Base-by-base conservation (phyloP, 1,140 invertebrate species). In the Drosophila kurseongensis region DNA sequence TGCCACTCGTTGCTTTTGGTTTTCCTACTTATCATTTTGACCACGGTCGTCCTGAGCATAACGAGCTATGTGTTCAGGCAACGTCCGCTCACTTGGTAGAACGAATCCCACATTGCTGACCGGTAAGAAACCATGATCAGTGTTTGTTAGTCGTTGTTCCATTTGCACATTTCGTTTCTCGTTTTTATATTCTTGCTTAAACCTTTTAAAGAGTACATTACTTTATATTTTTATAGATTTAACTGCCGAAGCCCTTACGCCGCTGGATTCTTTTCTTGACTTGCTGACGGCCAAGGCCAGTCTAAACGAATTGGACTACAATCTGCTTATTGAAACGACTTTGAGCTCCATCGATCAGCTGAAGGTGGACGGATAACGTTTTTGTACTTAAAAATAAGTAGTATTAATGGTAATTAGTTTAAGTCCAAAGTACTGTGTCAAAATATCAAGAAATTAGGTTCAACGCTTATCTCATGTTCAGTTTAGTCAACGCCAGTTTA, bases 271-370 rank as follows among this genome's bases (percentile, higher is more conserved):
- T 13, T 97, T 97, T 86, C 92, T 97, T 45, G 96, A 97, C 92
- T 93, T 97, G 41, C 93, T 97, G 18, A 97, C 96, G 1, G 96
- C 96, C 9, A 97, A 97, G 94, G 96, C 96, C 9, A 97, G 95
- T 91, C 94, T 97, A 58, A 95, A 96, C 58, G 96, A 97, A 84
- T 92, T 97, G 76, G 96, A 97, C 92, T 97, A 97, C 90, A 96
- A 96, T 75, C 93, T 97, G 63, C 93, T 97, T 10, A 96, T 97
- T 77, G 96, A 97, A 92, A 96, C 96, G 35, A 97, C 96, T 10
- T 93, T 96, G 56, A 80, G 90, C 44, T 91, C 92, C 38, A 79
- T 92, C 52, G 91, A 92, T 3, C 77, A 78, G 52, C 60, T 91
- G 9, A 84, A 80, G 54, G 57, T 85, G 32, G 68, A 75, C 13